Percentiles rank a stretch among this genome's conserved stretches.
phyloP scores from a whole-genome alignment of 2,888 invertebrate genomes.

The Pandemis heparana region DNA sequence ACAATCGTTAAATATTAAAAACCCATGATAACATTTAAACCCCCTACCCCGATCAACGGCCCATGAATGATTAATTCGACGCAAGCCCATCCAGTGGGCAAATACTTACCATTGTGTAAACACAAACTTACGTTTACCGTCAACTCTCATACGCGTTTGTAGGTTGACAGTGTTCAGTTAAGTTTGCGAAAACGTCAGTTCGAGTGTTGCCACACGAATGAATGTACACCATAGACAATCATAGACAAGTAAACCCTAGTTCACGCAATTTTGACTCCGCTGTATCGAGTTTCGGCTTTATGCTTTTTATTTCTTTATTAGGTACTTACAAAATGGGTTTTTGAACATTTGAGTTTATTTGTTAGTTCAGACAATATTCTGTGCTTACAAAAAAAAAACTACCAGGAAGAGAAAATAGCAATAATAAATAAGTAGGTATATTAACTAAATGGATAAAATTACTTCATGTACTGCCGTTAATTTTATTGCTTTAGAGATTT shows the following conservation, averaged over 20 bases:
- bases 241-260: slow-evolving; percentile 36
- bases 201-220: neutral
- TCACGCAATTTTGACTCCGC: slow-evolving; percentile 50
- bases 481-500: no score
- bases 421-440: no score
- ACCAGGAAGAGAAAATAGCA: no score
- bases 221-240: slow-evolving; percentile 23
- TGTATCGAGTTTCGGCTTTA: slow-evolving; percentile 45
- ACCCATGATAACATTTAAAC: slow-evolving; percentile 33
- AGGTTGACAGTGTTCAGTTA: neutral
- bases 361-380: slow-evolving; percentile 27
- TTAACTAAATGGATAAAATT: no score
- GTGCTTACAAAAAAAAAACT: neutral
- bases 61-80: slow-evolving; percentile 40
- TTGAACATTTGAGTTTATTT: slow-evolving; percentile 20
- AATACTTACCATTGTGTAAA: slow-evolving; percentile 36
- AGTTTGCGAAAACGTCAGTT: neutral
- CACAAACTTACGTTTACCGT: slow-evolving; percentile 18
- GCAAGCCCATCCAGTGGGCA: slow-evolving; percentile 35
- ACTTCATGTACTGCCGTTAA: no score
- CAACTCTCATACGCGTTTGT: neutral
- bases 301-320: slow-evolving; percentile 28
- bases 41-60: slow-evolving; percentile 27
- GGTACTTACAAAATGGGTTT: slow-evolving; percentile 11
- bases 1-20: slow-evolving; percentile 36